phyloP scores from a whole-genome alignment of 2,113 vertebrate genomes.

The Peucedramus taeniatus region DNA sequence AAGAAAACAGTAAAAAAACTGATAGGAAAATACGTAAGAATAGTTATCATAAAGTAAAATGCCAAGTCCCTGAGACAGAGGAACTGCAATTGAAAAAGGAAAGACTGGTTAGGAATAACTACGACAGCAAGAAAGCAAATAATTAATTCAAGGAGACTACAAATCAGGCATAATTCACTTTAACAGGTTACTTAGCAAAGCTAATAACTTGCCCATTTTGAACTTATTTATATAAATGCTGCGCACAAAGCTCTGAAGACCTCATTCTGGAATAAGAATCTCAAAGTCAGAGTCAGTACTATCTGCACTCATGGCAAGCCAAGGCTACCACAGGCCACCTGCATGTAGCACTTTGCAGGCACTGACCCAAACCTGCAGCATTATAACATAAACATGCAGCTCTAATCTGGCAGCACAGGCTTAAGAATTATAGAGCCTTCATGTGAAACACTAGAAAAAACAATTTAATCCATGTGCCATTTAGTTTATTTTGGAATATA shows the following conservation, averaged over 20 bases:
- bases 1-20: conserved; percentile 33
- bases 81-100: conserved; percentile 82
- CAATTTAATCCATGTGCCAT: neutral
- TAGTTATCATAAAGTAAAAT: conserved; percentile 99
- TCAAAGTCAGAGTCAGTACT: neutral
- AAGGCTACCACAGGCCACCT: neutral
- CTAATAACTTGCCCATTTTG: neutral
- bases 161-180: neutral
- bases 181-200: neutral
- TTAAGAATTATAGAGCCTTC: neutral
- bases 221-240: neutral
- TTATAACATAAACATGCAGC: neutral
- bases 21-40: conserved; percentile 81
- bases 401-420: neutral
- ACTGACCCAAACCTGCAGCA: neutral
- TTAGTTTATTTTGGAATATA: neutral
- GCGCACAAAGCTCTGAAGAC: neutral
- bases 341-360: neutral
- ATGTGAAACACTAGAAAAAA: neutral
- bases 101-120: conserved; percentile 54
- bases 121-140: neutral
- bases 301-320: neutral
- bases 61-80: conserved; percentile 94
- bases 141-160: neutral
- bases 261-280: neutral